Evolutionary conservation across 1,140 invertebrate species (phyloP), one percentile per base, ranked within the genome.

Genomic region (Sitophilus oryzae): DNA sequence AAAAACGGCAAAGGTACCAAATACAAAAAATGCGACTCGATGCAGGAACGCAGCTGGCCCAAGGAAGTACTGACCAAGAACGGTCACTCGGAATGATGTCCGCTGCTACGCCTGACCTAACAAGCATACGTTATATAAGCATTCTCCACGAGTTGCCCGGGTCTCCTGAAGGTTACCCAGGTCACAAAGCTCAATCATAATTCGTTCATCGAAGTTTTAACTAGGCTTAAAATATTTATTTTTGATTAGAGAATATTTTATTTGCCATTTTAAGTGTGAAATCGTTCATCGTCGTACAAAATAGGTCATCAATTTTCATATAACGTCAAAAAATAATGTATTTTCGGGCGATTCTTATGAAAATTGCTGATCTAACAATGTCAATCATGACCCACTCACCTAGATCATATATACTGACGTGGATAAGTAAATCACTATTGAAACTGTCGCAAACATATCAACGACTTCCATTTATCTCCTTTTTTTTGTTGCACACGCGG

Each of bases 61-160:
- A 61, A 56, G 38, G 66, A 68, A 18, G 58, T 68, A 14, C 51
- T 62, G 18, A 61, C 67, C 0, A 65, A 67, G 46, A 68, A 66
- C 51, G 68, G 69, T 34, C 62, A 68, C 56, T 72, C 70, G 5
- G 70, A 71, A 52, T 71, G 65, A 53, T 41, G n/a, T n/a, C n/a
- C 34, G 46, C 10, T 18, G 8, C n/a, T 40, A 25, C 42, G 0
- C 19, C 15, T 6, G 10, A n/a, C 1, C 14, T 49, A 37, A 19
- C 20, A n/a, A n/a, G n/a, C n/a, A 35, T 35, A 11, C 10, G 34
- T 35, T 35, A 35, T 9, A 9, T 35, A 11, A 11, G 34, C 10
- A 35, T 35, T 35, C 14, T n/a, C n/a, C n/a, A n/a, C n/a, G n/a
- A n/a, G n/a, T n/a, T n/a, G n/a, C n/a, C n/a, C n/a, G n/a, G n/a